Conservation (phyloP, 1,140 invertebrate genomes). For the Leptinotarsa lineolata region DNA sequence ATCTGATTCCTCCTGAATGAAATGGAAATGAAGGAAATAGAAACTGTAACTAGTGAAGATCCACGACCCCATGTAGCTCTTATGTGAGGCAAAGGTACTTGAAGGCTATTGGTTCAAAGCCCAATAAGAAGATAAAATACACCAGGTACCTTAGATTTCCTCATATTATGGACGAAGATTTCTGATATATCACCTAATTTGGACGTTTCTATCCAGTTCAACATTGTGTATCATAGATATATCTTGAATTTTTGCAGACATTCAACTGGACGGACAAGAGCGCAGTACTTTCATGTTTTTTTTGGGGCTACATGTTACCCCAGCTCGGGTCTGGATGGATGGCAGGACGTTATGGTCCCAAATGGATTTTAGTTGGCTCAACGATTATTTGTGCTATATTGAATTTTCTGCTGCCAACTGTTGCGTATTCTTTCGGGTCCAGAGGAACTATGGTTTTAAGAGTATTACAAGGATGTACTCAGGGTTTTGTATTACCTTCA, state of each 20-base stretch:
- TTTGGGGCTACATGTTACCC: slow-evolving; percentile 64
- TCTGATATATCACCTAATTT: no score
- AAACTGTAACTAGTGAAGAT: no score
- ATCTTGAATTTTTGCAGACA: slow-evolving; percentile 28
- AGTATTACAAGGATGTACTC: slow-evolving; percentile 34
- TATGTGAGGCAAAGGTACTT: no score
- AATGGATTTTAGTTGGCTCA: slow-evolving; percentile 64
- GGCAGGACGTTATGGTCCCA: slow-evolving; percentile 66
- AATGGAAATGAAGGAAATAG: no score
- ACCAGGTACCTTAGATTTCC: no score
- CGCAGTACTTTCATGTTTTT: slow-evolving; percentile 67
- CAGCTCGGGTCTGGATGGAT: slow-evolving; percentile 70
- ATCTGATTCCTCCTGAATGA: no score
- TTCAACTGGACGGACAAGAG: slow-evolving; percentile 58
- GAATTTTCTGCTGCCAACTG: slow-evolving; percentile 53
- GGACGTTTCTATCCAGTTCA: no score
- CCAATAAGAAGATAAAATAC: no score
- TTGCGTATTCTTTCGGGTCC: slow-evolving; percentile 33
- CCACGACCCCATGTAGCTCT: no score
- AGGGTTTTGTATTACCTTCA: slow-evolving; percentile 37
- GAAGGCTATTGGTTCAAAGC: no score
- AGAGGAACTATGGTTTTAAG: slow-evolving; percentile 35
- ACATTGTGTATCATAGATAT: no score
- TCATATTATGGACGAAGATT: no score
- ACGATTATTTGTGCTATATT: slow-evolving; percentile 60